Conservation (phyloP, 2,797 vertebrate species). For the Aulostomus chinensis region DNA sequence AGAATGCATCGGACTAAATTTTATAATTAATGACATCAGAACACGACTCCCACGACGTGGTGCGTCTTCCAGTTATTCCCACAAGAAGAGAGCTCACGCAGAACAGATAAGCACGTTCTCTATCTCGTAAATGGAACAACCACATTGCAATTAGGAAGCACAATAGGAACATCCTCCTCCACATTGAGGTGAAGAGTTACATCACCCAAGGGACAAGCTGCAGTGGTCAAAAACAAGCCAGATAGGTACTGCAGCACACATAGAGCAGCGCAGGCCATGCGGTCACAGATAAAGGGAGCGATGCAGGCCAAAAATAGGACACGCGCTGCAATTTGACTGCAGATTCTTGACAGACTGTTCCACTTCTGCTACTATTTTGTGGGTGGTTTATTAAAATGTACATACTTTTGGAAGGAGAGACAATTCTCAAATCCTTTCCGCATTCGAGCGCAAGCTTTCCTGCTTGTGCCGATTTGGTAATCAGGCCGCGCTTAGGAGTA, state of each 20-base stretch:
- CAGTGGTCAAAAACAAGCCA: conserved; percentile 76
- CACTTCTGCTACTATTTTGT: no score
- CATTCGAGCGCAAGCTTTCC: conserved; percentile 33
- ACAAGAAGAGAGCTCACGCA: conserved; percentile 39
- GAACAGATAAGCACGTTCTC: conserved; percentile 67
- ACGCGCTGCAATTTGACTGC: conserved; percentile 17
- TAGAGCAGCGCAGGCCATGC: conserved; percentile 18
- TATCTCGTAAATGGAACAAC: conserved; percentile 79
- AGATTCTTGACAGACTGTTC: no score
- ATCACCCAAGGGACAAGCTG: conserved; percentile 74
- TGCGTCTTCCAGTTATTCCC: conserved; percentile 24
- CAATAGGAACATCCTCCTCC: conserved; percentile 84
- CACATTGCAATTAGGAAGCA: conserved; percentile 84
- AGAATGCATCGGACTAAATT: conserved; percentile 1
- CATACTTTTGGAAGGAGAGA: conserved; percentile 20
- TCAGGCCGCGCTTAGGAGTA: conserved; percentile 62
- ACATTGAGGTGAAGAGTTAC: conserved; percentile 78
- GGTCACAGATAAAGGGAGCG: conserved; percentile 5
- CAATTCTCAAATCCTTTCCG: conserved; percentile 43
- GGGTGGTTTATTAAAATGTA: conserved; percentile 28
- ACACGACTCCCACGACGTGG: neutral
- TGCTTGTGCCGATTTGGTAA: conserved; percentile 67
- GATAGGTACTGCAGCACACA: conserved; percentile 50
- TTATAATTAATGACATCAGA: conserved; percentile 13
- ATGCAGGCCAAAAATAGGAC: conserved; percentile 50